Conservation (phyloP, 1,140 invertebrate genomes). For the Drosophila sturtevanti region DNA sequence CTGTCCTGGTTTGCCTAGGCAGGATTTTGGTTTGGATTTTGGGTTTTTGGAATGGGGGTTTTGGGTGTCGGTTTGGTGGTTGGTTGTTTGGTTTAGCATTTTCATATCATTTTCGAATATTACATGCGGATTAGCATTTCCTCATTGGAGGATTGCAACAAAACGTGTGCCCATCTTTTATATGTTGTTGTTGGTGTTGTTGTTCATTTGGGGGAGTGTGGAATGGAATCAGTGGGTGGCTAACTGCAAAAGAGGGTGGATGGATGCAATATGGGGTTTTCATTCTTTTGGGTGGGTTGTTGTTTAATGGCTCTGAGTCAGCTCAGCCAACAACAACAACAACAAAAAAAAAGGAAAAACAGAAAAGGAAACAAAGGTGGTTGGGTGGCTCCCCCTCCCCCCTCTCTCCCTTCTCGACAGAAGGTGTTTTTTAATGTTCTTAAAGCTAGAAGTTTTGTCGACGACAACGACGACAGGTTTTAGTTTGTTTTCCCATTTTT, state of each 20-base stretch:
- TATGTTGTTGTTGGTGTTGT: conserved; percentile 21
- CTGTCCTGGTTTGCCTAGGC: not conserved
- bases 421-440: conserved; percentile 17
- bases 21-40: conserved; percentile 20
- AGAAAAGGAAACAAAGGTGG: not conserved
- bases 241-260: conserved; percentile 54
- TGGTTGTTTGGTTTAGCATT: conserved; percentile 78
- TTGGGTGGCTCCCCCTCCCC: not conserved
- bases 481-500: not conserved
- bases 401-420: too few species aligned
- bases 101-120: conserved; percentile 82
- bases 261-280: conserved; percentile 22
- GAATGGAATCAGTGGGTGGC: conserved; percentile 21
- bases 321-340: too few species aligned
- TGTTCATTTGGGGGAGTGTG: conserved; percentile 10
- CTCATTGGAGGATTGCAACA: conserved; percentile 73
- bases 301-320: conserved; percentile 20
- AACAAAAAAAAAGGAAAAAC: not conserved
- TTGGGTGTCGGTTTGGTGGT: conserved; percentile 38
- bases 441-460: not conserved
- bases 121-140: conserved; percentile 82
- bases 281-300: conserved; percentile 1
- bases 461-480: not conserved
- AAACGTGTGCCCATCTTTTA: conserved; percentile 68
- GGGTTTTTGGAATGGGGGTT: not conserved